phyloP scores from a whole-genome alignment of 2,113 vertebrate species.

The Aix galericulata region DNA sequence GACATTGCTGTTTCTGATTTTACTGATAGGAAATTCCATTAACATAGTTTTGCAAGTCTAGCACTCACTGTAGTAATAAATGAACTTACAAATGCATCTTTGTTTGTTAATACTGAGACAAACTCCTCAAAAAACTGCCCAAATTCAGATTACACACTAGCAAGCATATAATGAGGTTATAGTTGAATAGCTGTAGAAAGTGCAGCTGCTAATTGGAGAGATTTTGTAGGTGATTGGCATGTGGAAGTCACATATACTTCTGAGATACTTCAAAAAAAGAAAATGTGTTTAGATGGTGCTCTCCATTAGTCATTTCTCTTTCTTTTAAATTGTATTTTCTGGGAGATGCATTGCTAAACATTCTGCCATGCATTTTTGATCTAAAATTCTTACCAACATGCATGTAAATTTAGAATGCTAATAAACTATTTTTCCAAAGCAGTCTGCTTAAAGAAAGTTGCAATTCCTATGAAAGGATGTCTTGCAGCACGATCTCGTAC shows the following conservation, averaged over 20 bases:
- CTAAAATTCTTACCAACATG: not conserved
- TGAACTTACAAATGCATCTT: not conserved
- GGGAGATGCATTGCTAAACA: not conserved
- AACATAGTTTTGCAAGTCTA: not conserved
- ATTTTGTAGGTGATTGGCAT: not conserved
- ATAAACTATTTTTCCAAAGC: not conserved
- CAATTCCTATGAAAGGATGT: not conserved
- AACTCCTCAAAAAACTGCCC: not conserved
- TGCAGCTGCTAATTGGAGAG: not conserved
- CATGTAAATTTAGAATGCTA: not conserved
- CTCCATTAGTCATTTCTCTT: not conserved
- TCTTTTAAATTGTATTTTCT: not conserved
- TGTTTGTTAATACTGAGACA: not conserved
- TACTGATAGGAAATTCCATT: not conserved
- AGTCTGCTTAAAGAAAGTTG: not conserved
- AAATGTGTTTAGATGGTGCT: not conserved
- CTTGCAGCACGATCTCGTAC: not conserved
- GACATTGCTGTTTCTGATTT: not conserved
- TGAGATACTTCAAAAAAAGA: not conserved
- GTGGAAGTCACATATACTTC: not conserved
- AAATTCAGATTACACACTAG: not conserved
- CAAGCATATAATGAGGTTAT: not conserved
- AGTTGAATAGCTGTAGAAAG: not conserved
- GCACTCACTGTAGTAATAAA: not conserved
- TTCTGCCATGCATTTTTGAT: not conserved